A percentile compares a stretch with the other conserved stretches of the same genome.
Evolutionary conservation across 35 echinoderm and acorn worm genomes (phyloP).

Genomic region (Apostichopus californicus): DNA sequence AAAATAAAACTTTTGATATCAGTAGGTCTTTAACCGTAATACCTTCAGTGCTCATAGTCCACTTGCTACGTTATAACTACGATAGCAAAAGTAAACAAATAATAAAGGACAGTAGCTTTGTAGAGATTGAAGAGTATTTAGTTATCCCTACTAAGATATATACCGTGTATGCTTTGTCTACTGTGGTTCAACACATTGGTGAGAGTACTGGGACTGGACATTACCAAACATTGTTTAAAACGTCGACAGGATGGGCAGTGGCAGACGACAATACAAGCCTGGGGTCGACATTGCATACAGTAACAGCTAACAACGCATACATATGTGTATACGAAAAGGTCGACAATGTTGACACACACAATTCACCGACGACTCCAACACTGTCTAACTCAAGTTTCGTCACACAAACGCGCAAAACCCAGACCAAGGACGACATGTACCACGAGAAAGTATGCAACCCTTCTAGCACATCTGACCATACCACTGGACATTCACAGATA

Average conservation of each 20-base stretch:
- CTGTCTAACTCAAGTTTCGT: too few species aligned
- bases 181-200: constrained; percentile 1
- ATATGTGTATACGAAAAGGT: background rate
- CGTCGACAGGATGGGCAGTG: background rate
- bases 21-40: background rate
- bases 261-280: background rate
- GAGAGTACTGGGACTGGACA: background rate
- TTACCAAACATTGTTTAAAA: constrained; percentile 2
- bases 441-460: too few species aligned
- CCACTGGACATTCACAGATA: too few species aligned
- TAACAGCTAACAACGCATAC: constrained; percentile 5
- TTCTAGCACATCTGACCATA: too few species aligned
- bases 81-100: background rate
- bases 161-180: background rate
- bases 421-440: too few species aligned
- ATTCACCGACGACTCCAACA: background rate
- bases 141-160: background rate
- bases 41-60: background rate
- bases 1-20: background rate
- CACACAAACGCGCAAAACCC: too few species aligned
- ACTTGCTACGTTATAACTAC: background rate
- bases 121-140: background rate
- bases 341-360: background rate
- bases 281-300: background rate
- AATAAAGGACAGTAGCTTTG: constrained; percentile 3